Conservation (phyloP, 2,797 vertebrate species). For the Phoebastria nigripes region DNA sequence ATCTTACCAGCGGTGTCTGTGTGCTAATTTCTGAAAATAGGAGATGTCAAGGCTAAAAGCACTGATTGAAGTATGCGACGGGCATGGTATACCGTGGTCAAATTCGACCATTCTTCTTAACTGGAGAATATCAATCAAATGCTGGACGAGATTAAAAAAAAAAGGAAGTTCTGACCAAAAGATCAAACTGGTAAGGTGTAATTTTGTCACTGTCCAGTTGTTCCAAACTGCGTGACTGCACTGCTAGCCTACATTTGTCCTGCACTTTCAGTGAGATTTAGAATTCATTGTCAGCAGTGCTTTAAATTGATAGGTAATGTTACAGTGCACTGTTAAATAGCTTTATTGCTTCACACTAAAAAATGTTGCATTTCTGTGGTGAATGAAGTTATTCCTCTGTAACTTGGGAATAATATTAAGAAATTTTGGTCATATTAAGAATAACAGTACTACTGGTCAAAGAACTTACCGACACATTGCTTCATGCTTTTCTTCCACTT, state of each 20-base stretch:
- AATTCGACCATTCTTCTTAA: not conserved
- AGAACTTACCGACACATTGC: not conserved
- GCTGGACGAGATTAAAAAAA: not conserved
- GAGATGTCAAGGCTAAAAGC: not conserved
- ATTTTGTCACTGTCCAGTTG: not conserved
- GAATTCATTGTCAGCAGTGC: not conserved
- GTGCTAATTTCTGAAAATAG: not conserved
- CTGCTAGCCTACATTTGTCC: not conserved
- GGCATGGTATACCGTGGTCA: not conserved
- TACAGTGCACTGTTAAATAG: not conserved
- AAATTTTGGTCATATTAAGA: not conserved
- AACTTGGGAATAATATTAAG: not conserved
- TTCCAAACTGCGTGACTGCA: not conserved
- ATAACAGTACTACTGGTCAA: not conserved
- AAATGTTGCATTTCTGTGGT: not conserved
- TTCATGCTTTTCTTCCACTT: not conserved
- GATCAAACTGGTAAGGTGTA: not conserved
- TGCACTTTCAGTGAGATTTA: not conserved
- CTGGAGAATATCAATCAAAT: not conserved
- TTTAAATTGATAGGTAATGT: not conserved
- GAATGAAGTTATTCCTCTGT: not conserved
- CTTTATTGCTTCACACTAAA: not conserved
- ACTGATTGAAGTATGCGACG: not conserved
- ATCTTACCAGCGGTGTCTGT: not conserved
- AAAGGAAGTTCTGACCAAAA: not conserved